Conservation (phyloP, 2,797 vertebrate species). For the Halcyon badia region DNA sequence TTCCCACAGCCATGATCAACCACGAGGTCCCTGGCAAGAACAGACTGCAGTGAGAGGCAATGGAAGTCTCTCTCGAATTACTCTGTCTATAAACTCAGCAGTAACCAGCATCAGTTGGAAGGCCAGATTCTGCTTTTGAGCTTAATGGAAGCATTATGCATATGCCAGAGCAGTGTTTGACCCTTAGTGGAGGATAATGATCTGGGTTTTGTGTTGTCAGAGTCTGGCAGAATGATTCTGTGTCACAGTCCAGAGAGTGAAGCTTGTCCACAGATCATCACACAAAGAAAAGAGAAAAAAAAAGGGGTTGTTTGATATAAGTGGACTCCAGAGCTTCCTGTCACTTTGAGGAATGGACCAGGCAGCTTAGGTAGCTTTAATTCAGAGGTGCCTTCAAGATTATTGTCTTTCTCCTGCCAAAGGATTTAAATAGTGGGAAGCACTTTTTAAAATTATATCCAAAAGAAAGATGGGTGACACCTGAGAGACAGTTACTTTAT, state of each 20-base stretch:
- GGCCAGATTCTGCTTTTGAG: conserved; percentile 2
- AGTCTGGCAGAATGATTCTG: neutral
- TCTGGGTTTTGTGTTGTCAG: neutral
- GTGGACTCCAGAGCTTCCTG: conserved; percentile 16
- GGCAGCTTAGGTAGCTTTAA: conserved; percentile 27
- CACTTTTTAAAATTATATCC: neutral
- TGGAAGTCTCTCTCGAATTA: neutral
- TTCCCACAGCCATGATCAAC: neutral
- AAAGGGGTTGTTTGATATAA: neutral
- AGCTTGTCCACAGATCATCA: neutral
- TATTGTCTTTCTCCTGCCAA: conserved; percentile 1
- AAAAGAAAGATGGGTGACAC: neutral
- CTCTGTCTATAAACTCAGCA: neutral
- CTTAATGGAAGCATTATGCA: neutral
- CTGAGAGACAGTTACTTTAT: neutral
- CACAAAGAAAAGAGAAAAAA: neutral
- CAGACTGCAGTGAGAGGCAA: neutral
- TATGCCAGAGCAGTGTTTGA: neutral
- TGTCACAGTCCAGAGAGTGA: neutral
- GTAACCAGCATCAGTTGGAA: neutral
- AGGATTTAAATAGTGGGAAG: neutral
- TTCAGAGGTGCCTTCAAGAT: conserved; percentile 38
- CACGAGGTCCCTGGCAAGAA: neutral
- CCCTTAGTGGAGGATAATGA: neutral
- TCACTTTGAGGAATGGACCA: neutral